A percentile compares a stretch with the other conserved stretches of the same genome.
phyloP scores from a whole-genome alignment of 2,888 invertebrate genomes.

The Lysandra bellargus region DNA sequence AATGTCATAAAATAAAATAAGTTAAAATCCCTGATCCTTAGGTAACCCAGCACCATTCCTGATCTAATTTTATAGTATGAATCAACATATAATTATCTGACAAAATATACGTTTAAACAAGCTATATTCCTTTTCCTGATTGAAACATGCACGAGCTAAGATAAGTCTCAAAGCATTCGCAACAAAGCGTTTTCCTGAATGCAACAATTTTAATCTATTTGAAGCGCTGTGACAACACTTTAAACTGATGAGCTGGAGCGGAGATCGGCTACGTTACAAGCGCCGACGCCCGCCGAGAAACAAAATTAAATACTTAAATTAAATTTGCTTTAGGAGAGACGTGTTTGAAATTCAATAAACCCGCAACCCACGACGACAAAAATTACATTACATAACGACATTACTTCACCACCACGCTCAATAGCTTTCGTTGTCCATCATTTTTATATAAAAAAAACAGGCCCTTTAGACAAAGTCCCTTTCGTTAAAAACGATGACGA shows the following conservation, averaged over 20 bases:
- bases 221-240: conserved; percentile 20
- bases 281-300: conserved; percentile 1
- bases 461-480: no score
- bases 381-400: background rate
- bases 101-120: background rate
- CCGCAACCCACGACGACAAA: background rate
- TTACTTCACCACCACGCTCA: background rate
- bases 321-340: background rate
- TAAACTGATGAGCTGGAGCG: background rate
- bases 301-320: conserved; percentile 7
- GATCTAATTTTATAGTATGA: background rate
- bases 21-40: background rate
- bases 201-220: conserved; percentile 10
- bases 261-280: background rate
- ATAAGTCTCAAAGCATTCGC: background rate
- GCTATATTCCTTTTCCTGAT: background rate
- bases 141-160: background rate
- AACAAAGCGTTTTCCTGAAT: background rate
- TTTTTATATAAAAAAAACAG: no score
- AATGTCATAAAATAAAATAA: background rate
- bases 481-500: no score
- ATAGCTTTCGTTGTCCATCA: background rate
- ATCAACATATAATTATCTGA: background rate
- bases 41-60: background rate
- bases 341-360: background rate